Evolutionary conservation across 2,888 invertebrate species (phyloP).

Genomic region (Selenia dentaria): DNA sequence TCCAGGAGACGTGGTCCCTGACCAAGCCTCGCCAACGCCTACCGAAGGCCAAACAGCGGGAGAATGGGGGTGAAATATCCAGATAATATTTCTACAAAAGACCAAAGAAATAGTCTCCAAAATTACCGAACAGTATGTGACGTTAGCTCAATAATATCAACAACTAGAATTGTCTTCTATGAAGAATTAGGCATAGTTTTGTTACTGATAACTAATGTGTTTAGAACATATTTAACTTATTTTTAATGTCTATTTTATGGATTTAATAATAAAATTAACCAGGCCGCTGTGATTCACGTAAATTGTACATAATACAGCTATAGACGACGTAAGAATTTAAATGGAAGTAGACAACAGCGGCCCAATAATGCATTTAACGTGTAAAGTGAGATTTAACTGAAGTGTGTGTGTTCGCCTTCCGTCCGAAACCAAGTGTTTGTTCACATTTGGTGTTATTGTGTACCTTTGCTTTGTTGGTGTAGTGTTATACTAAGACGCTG

Average conservation of each 20-base stretch:
- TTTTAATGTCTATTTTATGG: slow-evolving; percentile 5
- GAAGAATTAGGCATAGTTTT: slow-evolving; percentile 10
- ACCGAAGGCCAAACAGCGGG: slow-evolving; percentile 42
- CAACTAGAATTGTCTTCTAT: slow-evolving; percentile 23
- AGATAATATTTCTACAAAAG: neutral
- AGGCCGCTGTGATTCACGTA: slow-evolving; percentile 7
- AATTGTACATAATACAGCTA: neutral
- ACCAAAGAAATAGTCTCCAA: slow-evolving; percentile 30
- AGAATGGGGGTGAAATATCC: slow-evolving; percentile 55
- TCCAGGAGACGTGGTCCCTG: slow-evolving; percentile 24
- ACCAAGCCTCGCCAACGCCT: slow-evolving; percentile 8
- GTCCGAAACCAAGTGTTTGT: slow-evolving; percentile 46
- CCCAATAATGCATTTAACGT: slow-evolving; percentile 67
- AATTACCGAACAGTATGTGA: slow-evolving; percentile 24
- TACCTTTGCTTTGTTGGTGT: slow-evolving; percentile 33
- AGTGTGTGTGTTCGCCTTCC: slow-evolving; percentile 48
- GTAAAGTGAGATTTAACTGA: slow-evolving; percentile 57
- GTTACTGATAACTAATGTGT: neutral
- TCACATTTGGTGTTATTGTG: slow-evolving; percentile 25
- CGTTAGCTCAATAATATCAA: slow-evolving; percentile 18
- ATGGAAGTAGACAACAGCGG: slow-evolving; percentile 21
- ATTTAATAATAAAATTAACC: slow-evolving; percentile 12
- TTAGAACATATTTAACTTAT: slow-evolving; percentile 2
- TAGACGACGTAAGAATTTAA: neutral
- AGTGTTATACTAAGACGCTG: neutral